Base-by-base conservation (phyloP, 2,888 invertebrate species). In the Metopia argyrocephala region DNA sequence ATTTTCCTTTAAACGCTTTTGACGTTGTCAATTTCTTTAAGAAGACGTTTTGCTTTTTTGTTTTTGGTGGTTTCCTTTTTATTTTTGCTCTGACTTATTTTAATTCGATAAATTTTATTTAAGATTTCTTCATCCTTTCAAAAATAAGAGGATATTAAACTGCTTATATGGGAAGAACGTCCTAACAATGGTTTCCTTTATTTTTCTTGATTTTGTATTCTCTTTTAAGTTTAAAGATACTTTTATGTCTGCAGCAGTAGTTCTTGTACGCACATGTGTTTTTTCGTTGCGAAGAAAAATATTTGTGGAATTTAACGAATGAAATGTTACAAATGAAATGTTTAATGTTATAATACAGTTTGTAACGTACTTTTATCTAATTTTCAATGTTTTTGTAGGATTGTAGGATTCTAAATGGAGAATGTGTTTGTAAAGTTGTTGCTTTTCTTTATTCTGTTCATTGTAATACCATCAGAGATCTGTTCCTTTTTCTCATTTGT, bases 1-100 rank as follows among this genome's bases (percentile, higher is more conserved):
- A 76, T 73, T 68, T 69, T 62, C 23, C 25, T 68, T 69, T 64
- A 59, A 57, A 69, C 52, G 73, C 56, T 66, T 48, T 28, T 64
- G 38, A 2, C 59, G 6, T n/a, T 27, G 12, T 59, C 2, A 52
- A 31, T 50, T 38, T 59, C 9, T 15, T 46, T 3, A 48, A n/a
- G 52, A 27, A 52, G 38, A 61, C 3, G 9, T 38, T 38, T 38
- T 15, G 15, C 38, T 38, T 1, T 38, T 38, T 4, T n/a, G n/a
- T 38, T 38, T 12, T 38, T 12, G 15, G 9, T 38, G 12, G 9
- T 38, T 15, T 12, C 15, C 3, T 38, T 12, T 15, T 12, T 15
- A 38, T 15, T 3, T 31, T 3, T 15, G 15, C 4, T 12, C 38
- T 12, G 9, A 38, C 15, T 12, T 31, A 31, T 3, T 2, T 31